A percentile compares a stretch with the other conserved stretches of the same genome.
Conservation (phyloP, 2,797 vertebrate genomes). For the Cygnus olor region DNA sequence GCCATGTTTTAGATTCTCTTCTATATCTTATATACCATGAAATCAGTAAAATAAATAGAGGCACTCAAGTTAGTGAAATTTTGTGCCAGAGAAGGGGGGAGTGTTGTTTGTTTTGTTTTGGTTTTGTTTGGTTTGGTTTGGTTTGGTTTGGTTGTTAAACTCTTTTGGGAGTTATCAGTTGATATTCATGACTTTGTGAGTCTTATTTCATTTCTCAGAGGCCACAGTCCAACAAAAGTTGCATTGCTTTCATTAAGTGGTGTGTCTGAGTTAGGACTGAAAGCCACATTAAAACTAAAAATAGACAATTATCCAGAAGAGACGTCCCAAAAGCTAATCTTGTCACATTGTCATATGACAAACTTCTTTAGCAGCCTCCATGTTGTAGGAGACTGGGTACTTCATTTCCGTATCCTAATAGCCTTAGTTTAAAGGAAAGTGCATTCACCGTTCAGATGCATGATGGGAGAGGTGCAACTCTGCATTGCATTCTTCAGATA, state of each 20-base stretch:
- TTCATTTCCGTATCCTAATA: not conserved
- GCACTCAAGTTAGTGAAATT: not conserved
- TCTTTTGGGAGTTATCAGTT: not conserved
- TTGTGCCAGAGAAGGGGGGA: not conserved
- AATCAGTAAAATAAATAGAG: not conserved
- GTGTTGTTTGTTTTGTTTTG: not conserved
- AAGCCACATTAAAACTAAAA: not conserved
- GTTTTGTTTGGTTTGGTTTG: not conserved
- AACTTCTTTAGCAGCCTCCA: not conserved
- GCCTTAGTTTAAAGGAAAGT: not conserved
- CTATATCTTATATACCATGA: not conserved
- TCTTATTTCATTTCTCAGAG: not conserved
- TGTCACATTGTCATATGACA: not conserved
- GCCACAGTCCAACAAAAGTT: not conserved
- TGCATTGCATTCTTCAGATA: not conserved
- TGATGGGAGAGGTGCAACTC: not conserved
- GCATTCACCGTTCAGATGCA: not conserved
- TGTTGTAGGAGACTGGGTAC: rapidly evolving
- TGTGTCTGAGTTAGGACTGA: not conserved
- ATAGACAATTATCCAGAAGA: not conserved
- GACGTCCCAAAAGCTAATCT: not conserved
- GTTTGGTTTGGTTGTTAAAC: no score
- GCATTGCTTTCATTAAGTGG: not conserved
- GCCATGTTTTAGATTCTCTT: not conserved
- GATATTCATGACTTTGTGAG: not conserved